Base-by-base conservation (phyloP, 2,113 vertebrate species). In the Oxyruncus cristatus region DNA sequence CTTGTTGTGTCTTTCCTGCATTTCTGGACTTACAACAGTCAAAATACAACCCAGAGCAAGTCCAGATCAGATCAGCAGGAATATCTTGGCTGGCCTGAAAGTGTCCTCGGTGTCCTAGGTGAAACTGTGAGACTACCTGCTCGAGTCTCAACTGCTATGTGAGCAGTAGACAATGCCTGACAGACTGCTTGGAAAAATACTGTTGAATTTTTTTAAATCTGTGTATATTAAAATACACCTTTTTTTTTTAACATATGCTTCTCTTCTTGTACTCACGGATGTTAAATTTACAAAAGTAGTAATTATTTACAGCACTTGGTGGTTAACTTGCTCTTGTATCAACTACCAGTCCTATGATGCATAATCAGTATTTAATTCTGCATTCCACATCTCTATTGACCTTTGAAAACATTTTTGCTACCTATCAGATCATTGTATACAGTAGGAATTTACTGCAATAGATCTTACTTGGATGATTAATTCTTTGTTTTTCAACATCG, bases 371-470 rank as follows among this genome's bases (percentile, higher is more conserved):
- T 63, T 93, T 80, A 68, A 86, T 88, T 88, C 68, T 92, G 50
- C 95, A 96, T 96, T 96, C 93, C 85, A 63, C 47, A 24, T 83
- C 72, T 92, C 85, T 83, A 14, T 5, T 94, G 85, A 94, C 59
- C 79, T 92, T 86, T 90, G 62, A 74, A 95, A 95, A 79, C 67
- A 41, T 70, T 84, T 76, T 94, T 80, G 30, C 50, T 77, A 14
- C 67, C 67, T 85, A 63, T 85, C 77, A 93, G 63, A 66, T 46
- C n/a, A 39, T 20, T 33, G 30, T 13, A 22, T n/a, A 22, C 4
- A n/a, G 23, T 32, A 73, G 42, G n/a, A 85, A 88, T 62, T 62
- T 62, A 30, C 26, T 62, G 61, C 37, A 41, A 27, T 15, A 86
- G 50, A 39, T 71, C 20, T 85, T 84, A 47, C 30, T 53, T 44